Evolutionary conservation across 1,140 invertebrate species (phyloP).

Genomic region (Hycleus cichorii): DNA sequence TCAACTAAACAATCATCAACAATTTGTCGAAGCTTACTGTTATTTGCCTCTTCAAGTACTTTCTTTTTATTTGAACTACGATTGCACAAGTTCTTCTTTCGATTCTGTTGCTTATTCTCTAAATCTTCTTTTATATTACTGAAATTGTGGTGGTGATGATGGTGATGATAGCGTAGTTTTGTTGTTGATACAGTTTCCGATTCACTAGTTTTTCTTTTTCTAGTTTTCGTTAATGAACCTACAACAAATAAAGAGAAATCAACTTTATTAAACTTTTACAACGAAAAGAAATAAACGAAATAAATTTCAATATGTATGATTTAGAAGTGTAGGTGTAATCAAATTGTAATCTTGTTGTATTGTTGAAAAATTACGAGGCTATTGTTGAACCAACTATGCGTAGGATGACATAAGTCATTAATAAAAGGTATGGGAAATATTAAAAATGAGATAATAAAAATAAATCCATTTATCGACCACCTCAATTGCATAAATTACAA

Average conservation of each 20-base stretch:
- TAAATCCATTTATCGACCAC: too few relatives aligned
- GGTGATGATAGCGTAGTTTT: slow-evolving; percentile 4
- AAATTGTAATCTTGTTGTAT: not conserved
- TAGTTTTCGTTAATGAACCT: slow-evolving; percentile 27
- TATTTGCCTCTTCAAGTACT: slow-evolving; percentile 40
- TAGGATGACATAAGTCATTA: not conserved
- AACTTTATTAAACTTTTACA: too few relatives aligned
- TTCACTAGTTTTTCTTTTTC: slow-evolving; percentile 34
- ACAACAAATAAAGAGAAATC: slow-evolving; percentile 22
- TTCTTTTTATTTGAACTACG: slow-evolving; percentile 35
- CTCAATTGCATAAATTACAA: too few relatives aligned
- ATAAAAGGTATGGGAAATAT: too few relatives aligned
- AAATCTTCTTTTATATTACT: slow-evolving; percentile 37
- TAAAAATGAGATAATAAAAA: too few relatives aligned
- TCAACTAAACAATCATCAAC: slow-evolving; percentile 2
- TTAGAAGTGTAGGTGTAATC: too few relatives aligned
- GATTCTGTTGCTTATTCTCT: slow-evolving; percentile 35
- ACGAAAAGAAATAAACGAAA: too few relatives aligned
- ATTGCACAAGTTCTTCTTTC: slow-evolving; percentile 28
- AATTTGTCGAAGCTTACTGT: slow-evolving; percentile 39
- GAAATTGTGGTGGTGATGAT: not conserved
- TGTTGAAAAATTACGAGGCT: slow-evolving; percentile 4
- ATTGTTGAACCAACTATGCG: not conserved
- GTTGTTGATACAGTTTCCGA: slow-evolving; percentile 22
- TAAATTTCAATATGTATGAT: too few relatives aligned